Conservation (phyloP, 2,113 vertebrate species). For the Mastomys coucha region DNA sequence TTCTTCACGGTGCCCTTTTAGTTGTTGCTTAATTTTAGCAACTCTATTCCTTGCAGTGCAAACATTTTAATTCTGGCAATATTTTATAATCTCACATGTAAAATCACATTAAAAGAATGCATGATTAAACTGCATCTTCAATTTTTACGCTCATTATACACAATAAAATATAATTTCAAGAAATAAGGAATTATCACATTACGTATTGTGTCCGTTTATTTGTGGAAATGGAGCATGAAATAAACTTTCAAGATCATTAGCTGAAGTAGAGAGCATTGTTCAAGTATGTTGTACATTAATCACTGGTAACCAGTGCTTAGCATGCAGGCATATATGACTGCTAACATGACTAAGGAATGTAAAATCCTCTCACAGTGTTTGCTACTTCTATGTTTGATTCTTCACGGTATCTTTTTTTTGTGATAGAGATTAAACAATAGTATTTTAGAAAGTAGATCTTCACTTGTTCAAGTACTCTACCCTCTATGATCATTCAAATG, state of each 20-base stretch:
- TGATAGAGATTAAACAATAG: background rate
- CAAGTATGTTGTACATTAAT: slow-evolving; percentile 65
- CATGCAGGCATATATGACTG: background rate
- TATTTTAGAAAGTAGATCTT: slow-evolving; percentile 51
- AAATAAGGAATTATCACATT: slow-evolving; percentile 78
- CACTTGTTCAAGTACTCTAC: background rate
- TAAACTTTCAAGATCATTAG: slow-evolving; percentile 84
- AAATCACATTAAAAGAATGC: slow-evolving; percentile 60
- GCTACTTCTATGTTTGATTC: background rate
- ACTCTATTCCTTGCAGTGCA: slow-evolving; percentile 26
- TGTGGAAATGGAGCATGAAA: slow-evolving; percentile 84
- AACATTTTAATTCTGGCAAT: slow-evolving; percentile 68
- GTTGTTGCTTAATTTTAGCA: slow-evolving; percentile 32
- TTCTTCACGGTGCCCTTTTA: slow-evolving; percentile 30
- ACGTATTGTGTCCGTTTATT: slow-evolving; percentile 80
- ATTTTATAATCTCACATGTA: slow-evolving; percentile 53
- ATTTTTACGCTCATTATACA: slow-evolving; percentile 34
- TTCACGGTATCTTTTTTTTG: background rate
- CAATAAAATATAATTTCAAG: slow-evolving; percentile 17
- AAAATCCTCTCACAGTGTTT: background rate
- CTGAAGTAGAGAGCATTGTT: slow-evolving; percentile 47
- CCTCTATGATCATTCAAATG: background rate
- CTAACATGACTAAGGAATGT: background rate
- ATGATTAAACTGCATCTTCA: slow-evolving; percentile 59
- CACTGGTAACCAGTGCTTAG: slow-evolving; percentile 44